Conservation (phyloP, 92 coral and sea anemone genomes). For the Bergia sp. region DNA sequence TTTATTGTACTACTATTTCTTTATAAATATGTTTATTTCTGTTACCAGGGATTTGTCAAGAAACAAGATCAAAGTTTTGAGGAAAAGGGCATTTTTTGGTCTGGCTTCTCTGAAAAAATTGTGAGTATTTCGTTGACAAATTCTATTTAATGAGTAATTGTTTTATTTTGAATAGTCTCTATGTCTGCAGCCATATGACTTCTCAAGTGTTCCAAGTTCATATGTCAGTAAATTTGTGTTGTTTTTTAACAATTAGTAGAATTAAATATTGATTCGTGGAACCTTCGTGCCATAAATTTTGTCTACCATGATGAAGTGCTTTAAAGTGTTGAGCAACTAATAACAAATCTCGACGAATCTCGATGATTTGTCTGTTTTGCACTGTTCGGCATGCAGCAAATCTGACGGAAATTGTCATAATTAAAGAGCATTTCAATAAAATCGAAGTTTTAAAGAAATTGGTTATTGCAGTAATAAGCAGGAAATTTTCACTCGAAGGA, state of each 20-base stretch:
- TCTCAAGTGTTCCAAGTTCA: slow-evolving; percentile 17
- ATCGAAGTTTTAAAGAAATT: background rate
- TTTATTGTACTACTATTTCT: background rate
- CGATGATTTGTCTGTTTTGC: background rate
- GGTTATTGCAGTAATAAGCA: background rate
- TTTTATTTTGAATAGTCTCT: background rate
- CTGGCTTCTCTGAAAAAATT: slow-evolving; percentile 63
- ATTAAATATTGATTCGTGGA: background rate
- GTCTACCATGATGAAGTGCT: background rate
- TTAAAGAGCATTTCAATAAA: background rate
- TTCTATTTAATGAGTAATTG: background rate
- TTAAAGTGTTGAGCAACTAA: too few species aligned
- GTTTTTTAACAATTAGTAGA: background rate
- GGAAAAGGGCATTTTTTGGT: slow-evolving; percentile 69
- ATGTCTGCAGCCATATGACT: background rate
- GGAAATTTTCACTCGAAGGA: background rate
- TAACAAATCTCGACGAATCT: background rate
- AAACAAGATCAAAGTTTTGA: slow-evolving; percentile 68
- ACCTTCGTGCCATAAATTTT: background rate
- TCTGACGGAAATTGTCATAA: slow-evolving; percentile 4
- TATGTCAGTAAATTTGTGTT: slow-evolving; percentile 4
- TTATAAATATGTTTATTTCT: background rate
- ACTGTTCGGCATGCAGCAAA: background rate
- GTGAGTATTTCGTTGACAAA: slow-evolving; percentile 65
- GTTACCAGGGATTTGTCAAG: slow-evolving; percentile 67